Evolutionary conservation across 2,113 vertebrate species (phyloP).

Genomic region (Siniperca knerii): DNA sequence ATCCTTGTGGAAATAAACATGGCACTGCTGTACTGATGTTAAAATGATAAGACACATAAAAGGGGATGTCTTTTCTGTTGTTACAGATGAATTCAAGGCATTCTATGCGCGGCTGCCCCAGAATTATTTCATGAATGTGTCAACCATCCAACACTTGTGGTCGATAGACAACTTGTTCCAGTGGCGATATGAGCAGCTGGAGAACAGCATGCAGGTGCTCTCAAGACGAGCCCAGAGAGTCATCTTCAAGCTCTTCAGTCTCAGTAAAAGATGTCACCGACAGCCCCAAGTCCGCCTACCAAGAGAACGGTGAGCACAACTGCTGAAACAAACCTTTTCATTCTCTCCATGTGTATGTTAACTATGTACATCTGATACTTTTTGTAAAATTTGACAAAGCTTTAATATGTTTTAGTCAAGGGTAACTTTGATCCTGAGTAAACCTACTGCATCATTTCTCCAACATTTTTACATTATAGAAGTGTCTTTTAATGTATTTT

Average conservation of each 20-base stretch:
- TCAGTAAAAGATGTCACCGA: constrained; percentile 95
- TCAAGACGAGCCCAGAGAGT: constrained; percentile 92
- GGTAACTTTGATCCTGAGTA: neutral
- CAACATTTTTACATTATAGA: neutral
- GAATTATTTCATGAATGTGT: constrained; percentile 94
- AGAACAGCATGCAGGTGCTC: constrained; percentile 91
- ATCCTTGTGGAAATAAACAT: neutral
- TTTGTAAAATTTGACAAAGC: neutral
- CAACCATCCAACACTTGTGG: constrained; percentile 94
- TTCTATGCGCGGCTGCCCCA: constrained; percentile 94
- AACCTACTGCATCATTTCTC: neutral
- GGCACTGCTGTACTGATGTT: neutral
- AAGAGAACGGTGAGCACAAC: constrained; percentile 87
- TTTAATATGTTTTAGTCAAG: neutral
- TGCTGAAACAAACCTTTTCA: neutral
- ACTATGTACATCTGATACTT: neutral
- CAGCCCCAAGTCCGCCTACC: constrained; percentile 93
- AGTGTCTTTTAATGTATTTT: neutral
- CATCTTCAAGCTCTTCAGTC: constrained; percentile 95
- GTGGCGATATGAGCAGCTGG: constrained; percentile 93
- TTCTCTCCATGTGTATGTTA: neutral
- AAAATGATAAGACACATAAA: neutral
- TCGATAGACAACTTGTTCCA: constrained; percentile 93
- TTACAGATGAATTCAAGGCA: constrained; percentile 94
- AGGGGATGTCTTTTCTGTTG: constrained; percentile 24